Evolutionary conservation across 2,797 vertebrate species (phyloP), one percentile per base, ranked within the genome.

Genomic region (Gila robusta): DNA sequence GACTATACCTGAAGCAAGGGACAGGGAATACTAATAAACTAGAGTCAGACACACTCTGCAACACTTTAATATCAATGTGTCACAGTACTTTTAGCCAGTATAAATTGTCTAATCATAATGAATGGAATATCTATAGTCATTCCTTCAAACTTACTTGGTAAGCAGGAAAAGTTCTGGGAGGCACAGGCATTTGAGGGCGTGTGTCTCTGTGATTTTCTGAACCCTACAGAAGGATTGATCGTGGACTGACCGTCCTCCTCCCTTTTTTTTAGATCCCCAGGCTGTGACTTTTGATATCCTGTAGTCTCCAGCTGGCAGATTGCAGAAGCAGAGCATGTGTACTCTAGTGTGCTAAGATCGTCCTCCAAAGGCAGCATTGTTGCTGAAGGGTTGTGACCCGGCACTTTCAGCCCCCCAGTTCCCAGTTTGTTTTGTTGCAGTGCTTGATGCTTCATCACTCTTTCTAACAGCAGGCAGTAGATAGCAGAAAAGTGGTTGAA

Each of bases 401-500:
- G 21, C 12, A 52, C 71, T 82, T 88, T 82, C 10, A 64, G 70
- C 64, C 79, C 72, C 41, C 79, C 84, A 71, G 49, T 81, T 59
- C 16, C 19, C 39, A 71, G 86, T 49, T 10, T 76, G 21, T 69
- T 89, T 66, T 83, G 69, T 19, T 87, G 76, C 32, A 59, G 88
- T 81, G 95, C 95, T 76, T 95, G 90, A 47, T 96, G 96, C 0
- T 96, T 95, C 71, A 94, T 96, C 37, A 97, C 94, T 88, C 96
- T 94, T 86, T 97, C 97, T 87, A 97, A 94, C 87, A 97, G 86
- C 89, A 97, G 92, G 93, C 95, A 97, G 89, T 97, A 97, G 90
- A 97, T 97, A 62, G 96, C 97, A 88, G 96, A 96, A 86, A 96
- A 97, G 92, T 97, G 96, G 91, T 97, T 97, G 78, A 97, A 97